A percentile compares a stretch with the other conserved stretches of the same genome.
phyloP scores from a whole-genome alignment of 2,888 invertebrate genomes.

The Fabriciana adippe region DNA sequence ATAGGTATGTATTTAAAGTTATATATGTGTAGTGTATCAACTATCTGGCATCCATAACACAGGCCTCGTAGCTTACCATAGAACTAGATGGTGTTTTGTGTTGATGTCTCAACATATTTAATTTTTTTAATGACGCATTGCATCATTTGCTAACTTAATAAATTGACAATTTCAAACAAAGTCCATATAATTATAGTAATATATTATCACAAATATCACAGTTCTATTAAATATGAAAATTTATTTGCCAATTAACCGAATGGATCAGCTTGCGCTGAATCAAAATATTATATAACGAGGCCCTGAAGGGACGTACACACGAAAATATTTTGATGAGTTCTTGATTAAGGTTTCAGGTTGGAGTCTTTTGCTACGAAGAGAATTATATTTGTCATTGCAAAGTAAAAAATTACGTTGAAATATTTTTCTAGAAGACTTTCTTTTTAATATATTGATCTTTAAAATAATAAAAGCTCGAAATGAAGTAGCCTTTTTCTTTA shows the following conservation, averaged over 20 bases:
- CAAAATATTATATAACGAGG: conserved; percentile 7
- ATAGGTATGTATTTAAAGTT: too few relatives aligned
- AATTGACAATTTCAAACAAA: neutral
- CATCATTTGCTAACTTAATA: too few relatives aligned
- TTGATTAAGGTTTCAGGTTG: conserved; percentile 18
- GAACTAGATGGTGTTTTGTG: too few relatives aligned
- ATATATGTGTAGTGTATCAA: too few relatives aligned
- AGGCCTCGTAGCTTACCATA: too few relatives aligned
- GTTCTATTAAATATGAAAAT: neutral
- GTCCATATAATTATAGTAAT: neutral
- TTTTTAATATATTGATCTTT: conserved; percentile 6
- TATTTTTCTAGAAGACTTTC: neutral
- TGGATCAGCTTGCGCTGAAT: neutral
- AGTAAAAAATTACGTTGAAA: conserved; percentile 9
- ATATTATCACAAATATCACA: neutral
- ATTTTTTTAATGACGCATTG: too few relatives aligned
- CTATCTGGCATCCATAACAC: too few relatives aligned
- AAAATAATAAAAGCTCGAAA: neutral
- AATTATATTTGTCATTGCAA: conserved; percentile 2
- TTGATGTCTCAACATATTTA: too few relatives aligned
- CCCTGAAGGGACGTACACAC: conserved; percentile 10
- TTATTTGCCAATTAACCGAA: neutral
- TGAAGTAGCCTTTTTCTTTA: neutral
- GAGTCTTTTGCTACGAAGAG: conserved; percentile 8
- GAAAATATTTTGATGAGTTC: conserved; percentile 20